Evolutionary conservation across 2,888 invertebrate genomes (phyloP).

Genomic region (Lordiphosa fenestrarum): DNA sequence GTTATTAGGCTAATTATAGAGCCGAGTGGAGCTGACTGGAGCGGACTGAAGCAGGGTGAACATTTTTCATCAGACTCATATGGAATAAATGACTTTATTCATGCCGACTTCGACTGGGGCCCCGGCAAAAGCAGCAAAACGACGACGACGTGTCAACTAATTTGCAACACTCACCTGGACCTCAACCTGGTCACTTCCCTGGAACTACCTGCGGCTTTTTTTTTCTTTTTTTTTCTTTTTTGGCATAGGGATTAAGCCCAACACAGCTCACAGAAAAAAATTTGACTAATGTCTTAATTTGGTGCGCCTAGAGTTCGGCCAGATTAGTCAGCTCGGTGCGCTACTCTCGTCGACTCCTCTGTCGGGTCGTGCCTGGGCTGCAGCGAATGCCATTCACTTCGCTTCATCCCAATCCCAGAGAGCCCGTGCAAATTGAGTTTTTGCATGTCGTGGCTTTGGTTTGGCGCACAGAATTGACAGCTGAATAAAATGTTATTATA

Average conservation of each 20-base stretch:
- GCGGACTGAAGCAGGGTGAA: slow-evolving; percentile 25
- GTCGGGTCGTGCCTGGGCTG: slow-evolving; percentile 57
- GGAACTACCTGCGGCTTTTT: slow-evolving; percentile 9
- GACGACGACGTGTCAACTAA: slow-evolving; percentile 76
- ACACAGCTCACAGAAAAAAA: slow-evolving; percentile 5
- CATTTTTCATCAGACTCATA: slow-evolving; percentile 49
- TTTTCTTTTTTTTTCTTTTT: slow-evolving; percentile 3
- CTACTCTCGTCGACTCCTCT: background rate
- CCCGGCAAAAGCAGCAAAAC: background rate
- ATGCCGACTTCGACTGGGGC: slow-evolving; percentile 57
- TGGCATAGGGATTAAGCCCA: slow-evolving; percentile 39
- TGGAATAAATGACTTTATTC: slow-evolving; percentile 68
- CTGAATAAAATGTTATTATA: slow-evolving; percentile 77
- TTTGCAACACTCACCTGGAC: slow-evolving; percentile 75
- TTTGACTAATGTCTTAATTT: slow-evolving; percentile 64
- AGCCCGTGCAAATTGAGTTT: slow-evolving; percentile 60
- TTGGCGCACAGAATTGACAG: slow-evolving; percentile 59
- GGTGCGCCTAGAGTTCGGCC: slow-evolving; percentile 9
- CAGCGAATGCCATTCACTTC: slow-evolving; percentile 75
- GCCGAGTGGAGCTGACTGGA: slow-evolving; percentile 19
- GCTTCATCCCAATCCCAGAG: slow-evolving; percentile 60
- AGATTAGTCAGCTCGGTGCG: slow-evolving; percentile 9
- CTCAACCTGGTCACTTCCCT: slow-evolving; percentile 14
- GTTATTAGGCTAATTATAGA: slow-evolving; percentile 76
- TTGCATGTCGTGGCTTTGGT: slow-evolving; percentile 65